Percentiles rank a stretch among this genome's conserved stretches.
Evolutionary conservation across 2,797 vertebrate genomes (phyloP).

Genomic region (Rhinoraja longicauda): DNA sequence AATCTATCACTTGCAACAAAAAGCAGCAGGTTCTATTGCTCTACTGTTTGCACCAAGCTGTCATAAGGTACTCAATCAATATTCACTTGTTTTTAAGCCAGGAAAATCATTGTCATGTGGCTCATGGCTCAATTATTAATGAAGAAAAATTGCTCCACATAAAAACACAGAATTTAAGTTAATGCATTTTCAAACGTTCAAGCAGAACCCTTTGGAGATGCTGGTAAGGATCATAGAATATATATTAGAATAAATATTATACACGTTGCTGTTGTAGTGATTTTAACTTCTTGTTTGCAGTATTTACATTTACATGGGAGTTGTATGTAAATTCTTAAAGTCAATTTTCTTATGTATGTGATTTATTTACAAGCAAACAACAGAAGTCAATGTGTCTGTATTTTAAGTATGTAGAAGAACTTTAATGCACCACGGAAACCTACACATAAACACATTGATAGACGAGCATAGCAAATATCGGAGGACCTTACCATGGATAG

Average conservation of each 20-base stretch:
- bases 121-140: background rate
- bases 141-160: background rate
- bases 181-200: background rate
- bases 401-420: too few species aligned
- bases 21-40: background rate
- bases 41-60: background rate
- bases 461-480: background rate
- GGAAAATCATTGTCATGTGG: conserved; percentile 28
- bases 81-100: background rate
- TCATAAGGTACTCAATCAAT: background rate
- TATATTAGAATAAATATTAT: background rate
- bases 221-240: conserved; percentile 11
- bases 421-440: background rate
- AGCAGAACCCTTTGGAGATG: background rate
- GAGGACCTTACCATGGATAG: background rate
- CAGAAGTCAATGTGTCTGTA: background rate
- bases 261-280: background rate
- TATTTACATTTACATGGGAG: background rate
- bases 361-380: background rate
- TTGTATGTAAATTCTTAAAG: background rate
- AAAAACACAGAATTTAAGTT: background rate
- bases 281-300: background rate
- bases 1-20: background rate
- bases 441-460: background rate
- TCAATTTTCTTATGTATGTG: background rate